Evolutionary conservation across 35 echinoderm and acorn worm genomes (phyloP).

Genomic region (Antedon bifida): DNA sequence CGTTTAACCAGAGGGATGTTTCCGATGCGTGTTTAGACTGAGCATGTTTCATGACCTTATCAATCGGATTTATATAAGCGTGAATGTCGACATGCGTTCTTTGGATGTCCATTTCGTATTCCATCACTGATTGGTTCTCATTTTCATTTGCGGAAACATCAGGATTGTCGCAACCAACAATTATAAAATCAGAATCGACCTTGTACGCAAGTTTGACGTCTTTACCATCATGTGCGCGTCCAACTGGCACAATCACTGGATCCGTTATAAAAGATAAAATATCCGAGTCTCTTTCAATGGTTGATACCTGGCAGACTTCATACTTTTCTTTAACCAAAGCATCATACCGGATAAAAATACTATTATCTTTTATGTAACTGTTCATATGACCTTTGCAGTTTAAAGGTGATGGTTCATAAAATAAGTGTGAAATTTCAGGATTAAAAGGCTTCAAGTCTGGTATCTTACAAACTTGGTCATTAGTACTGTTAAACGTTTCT

Average conservation of each 20-base stretch:
- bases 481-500: background rate
- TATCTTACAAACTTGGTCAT: background rate
- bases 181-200: conserved; percentile 5
- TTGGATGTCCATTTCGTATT: background rate
- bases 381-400: conserved; percentile 14
- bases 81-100: conserved; percentile 14
- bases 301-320: conserved; percentile 3
- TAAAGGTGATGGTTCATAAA: conserved; percentile 9
- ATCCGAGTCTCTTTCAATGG: conserved; percentile 8
- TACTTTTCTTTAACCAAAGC: background rate
- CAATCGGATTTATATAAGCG: conserved; percentile 8
- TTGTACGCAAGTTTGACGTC: conserved; percentile 12
- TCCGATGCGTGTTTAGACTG: background rate
- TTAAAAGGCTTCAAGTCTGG: conserved; percentile 34
- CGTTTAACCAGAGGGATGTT: conserved; percentile 26
- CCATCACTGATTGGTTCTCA: background rate
- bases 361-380: background rate
- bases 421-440: conserved; percentile 1
- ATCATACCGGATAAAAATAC: background rate
- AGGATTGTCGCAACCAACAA: conserved; percentile 15
- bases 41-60: conserved; percentile 1
- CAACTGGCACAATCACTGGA: background rate
- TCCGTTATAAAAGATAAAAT: conserved; percentile 3
- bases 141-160: background rate
- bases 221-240: background rate